Conservation (phyloP, 2,113 vertebrate species). For the Nibea coibor region DNA sequence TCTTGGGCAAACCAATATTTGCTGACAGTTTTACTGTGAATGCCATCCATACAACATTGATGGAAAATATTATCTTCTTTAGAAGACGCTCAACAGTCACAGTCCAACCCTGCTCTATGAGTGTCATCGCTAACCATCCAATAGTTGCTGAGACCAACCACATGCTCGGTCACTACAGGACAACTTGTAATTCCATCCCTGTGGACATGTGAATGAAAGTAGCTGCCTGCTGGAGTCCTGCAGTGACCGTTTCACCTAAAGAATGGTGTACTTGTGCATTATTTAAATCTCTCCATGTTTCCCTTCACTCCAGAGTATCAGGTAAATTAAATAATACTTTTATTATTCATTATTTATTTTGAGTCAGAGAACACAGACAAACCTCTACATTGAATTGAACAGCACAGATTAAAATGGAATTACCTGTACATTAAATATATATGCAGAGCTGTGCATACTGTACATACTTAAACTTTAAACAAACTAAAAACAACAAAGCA, state of each 20-base stretch:
- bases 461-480: constrained; percentile 1
- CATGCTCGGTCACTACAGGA: constrained; percentile 7
- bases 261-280: constrained; percentile 37
- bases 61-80: too few relatives aligned
- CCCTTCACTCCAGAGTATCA: constrained; percentile 6
- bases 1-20: too few relatives aligned
- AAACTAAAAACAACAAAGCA: constrained; percentile 6
- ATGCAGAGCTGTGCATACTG: not conserved
- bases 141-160: not conserved
- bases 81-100: too few relatives aligned
- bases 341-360: constrained; percentile 32
- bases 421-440: constrained; percentile 2
- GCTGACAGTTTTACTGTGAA: too few relatives aligned
- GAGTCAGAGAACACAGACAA: not conserved
- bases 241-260: constrained; percentile 56
- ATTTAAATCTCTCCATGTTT: constrained; percentile 35
- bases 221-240: constrained; percentile 23
- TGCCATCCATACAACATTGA: too few relatives aligned
- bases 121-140: too few relatives aligned
- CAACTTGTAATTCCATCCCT: constrained; percentile 28
- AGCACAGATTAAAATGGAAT: not conserved
- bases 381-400: not conserved
- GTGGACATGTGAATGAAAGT: constrained; percentile 53
- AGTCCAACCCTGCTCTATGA: too few relatives aligned
- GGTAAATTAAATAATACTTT: not conserved